phyloP scores from a whole-genome alignment of 2,113 vertebrate species.

The Antennarius striatus region DNA sequence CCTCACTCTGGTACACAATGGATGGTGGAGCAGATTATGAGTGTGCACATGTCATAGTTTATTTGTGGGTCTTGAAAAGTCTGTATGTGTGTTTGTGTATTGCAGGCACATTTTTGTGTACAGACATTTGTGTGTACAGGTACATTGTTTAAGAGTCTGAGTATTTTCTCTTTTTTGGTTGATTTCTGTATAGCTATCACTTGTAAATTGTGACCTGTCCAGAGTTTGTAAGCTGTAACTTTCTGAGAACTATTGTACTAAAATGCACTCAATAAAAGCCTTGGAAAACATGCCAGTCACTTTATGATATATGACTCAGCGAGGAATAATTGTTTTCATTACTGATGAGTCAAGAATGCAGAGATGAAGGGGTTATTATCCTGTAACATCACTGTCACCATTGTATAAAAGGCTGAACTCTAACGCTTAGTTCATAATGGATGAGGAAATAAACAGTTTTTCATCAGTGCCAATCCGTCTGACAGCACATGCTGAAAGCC shows the following conservation, averaged over 20 bases:
- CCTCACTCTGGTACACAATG: constrained; percentile 67
- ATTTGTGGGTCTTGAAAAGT: constrained; percentile 40
- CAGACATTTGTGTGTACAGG: constrained; percentile 63
- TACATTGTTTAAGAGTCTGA: constrained; percentile 59
- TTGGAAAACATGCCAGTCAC: constrained; percentile 75
- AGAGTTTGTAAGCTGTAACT: constrained; percentile 86
- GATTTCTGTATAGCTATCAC: constrained; percentile 79
- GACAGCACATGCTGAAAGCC: constrained; percentile 57
- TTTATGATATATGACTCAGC: constrained; percentile 37
- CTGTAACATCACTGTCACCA: constrained; percentile 48
- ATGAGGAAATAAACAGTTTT: constrained; percentile 52
- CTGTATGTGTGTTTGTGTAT: constrained; percentile 24
- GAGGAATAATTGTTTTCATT: constrained; percentile 51
- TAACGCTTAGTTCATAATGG: constrained; percentile 49
- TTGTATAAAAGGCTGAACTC: constrained; percentile 31
- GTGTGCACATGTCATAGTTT: constrained; percentile 49
- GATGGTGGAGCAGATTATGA: constrained; percentile 51
- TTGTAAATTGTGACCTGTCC: constrained; percentile 84
- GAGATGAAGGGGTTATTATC: constrained; percentile 53
- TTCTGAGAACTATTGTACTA: constrained; percentile 85
- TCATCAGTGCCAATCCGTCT: constrained; percentile 42
- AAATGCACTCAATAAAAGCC: constrained; percentile 85
- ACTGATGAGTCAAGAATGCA: constrained; percentile 34
- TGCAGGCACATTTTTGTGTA: constrained; percentile 51
- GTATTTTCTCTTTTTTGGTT: constrained; percentile 31